Evolutionary conservation across 2,888 invertebrate species (phyloP), one percentile per base, ranked within the genome.

Genomic region (Athalia circularis): DNA sequence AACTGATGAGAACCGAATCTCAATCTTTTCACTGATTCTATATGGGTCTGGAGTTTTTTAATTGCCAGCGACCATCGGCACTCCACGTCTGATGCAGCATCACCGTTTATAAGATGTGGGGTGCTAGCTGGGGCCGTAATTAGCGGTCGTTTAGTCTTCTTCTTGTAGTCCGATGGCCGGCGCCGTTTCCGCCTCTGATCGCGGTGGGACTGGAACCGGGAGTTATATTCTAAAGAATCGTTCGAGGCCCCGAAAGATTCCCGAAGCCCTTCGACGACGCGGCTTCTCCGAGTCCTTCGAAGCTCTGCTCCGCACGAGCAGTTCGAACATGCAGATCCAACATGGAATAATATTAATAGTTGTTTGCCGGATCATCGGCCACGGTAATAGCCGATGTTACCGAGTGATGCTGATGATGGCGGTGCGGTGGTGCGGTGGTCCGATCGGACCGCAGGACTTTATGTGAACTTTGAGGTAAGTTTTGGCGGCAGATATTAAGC

Each of bases 351-450:
- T 85, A 89, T 89, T 89, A 88, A 89, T 89, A 88, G 88, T 88
- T 88, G 89, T 90, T 90, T 90, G 86, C 88, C 88, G 89, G 89
- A 89, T 90, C 87, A 86, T 86, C 88, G 88, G 86, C 83, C 86
- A 80, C 81, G 83, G 87, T 90, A 90, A 90, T 88, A 85, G 75
- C n/a, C 62, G 87, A 83, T 83, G 83, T 82, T 81, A 85, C 84
- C 85, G 29, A 29, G 29, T 29, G 29, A 29, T 29, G 29, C 29
- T 29, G 29, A 29, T 29, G 29, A 29, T 29, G 2, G 84, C 85
- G 86, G 88, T 87, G 84, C 50, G 15, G 43, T 11, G 75, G 59
- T 54, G 54, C 54, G 54, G 54, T 54, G 54, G 9, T n/a, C 2
- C 88, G 79, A 86, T 85, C 83, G 11, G 61, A 62, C 62, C 84